A percentile compares a stretch with the other conserved stretches of the same genome.
Evolutionary conservation across 2,888 invertebrate genomes (phyloP).

Genomic region (Eumerus sabulonum): DNA sequence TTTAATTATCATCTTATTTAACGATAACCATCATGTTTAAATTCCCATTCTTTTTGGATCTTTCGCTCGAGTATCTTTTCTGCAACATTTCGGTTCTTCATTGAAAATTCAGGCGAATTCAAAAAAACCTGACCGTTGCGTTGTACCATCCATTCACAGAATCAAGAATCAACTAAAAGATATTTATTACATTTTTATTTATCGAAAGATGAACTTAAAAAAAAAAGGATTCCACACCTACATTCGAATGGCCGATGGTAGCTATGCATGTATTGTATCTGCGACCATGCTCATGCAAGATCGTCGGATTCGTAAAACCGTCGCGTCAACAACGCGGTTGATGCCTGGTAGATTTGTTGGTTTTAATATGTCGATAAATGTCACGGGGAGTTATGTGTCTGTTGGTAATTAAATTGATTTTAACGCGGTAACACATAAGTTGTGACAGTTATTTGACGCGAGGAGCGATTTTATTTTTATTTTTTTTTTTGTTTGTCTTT

Average conservation of each 20-base stretch:
- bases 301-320: no score
- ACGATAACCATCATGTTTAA: slow-evolving; percentile 50
- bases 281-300: no score
- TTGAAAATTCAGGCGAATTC: slow-evolving; percentile 45
- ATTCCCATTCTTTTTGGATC: slow-evolving; percentile 20
- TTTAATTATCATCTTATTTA: slow-evolving; percentile 63
- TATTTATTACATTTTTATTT: slow-evolving; percentile 64
- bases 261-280: no score
- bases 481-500: slow-evolving; percentile 4
- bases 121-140: slow-evolving; percentile 35
- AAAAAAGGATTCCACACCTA: no score
- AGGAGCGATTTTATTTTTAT: slow-evolving; percentile 5
- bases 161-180: slow-evolving; percentile 50
- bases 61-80: slow-evolving; percentile 13
- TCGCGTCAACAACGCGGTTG: slow-evolving; percentile 8
- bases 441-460: slow-evolving; percentile 58
- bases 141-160: slow-evolving; percentile 32
- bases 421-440: slow-evolving; percentile 47
- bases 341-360: slow-evolving; percentile 21
- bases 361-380: slow-evolving; percentile 53
- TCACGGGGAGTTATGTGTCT: slow-evolving; percentile 59
- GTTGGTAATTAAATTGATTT: slow-evolving; percentile 59
- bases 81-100: slow-evolving; percentile 50
- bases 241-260: no score
- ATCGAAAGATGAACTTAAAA: slow-evolving; percentile 52